Conservation (phyloP, 2,797 vertebrate genomes). For the Enteromius paludinosus region DNA sequence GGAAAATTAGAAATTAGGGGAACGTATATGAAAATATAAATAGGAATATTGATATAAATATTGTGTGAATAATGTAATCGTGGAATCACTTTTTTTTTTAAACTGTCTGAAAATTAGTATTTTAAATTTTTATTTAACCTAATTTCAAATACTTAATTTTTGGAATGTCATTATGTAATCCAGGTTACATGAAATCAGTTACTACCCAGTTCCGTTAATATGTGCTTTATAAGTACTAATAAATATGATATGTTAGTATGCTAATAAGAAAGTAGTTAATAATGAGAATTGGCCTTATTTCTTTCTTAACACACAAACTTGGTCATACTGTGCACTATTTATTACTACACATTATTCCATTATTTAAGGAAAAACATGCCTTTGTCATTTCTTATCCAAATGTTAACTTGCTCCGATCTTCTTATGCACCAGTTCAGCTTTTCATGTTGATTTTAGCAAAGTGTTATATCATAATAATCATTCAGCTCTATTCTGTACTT, state of each 20-base stretch:
- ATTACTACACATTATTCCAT: neutral
- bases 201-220: too few species aligned
- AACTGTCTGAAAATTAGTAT: too few species aligned
- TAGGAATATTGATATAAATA: neutral
- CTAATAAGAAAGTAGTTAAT: neutral
- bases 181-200: too few species aligned
- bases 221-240: neutral
- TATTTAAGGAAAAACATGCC: neutral
- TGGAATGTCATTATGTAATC: too few species aligned
- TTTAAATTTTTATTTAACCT: neutral
- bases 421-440: neutral
- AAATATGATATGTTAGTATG: neutral
- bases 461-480: neutral
- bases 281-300: neutral
- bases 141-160: too few species aligned
- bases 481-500: neutral
- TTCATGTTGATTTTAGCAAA: neutral
- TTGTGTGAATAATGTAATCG: neutral
- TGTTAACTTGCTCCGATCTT: neutral
- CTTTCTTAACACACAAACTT: neutral
- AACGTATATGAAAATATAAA: too few species aligned
- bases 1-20: neutral
- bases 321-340: neutral
- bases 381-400: neutral
- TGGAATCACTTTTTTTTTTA: neutral